phyloP scores from a whole-genome alignment of 2,888 invertebrate genomes.

The Helicoverpa assulta region DNA sequence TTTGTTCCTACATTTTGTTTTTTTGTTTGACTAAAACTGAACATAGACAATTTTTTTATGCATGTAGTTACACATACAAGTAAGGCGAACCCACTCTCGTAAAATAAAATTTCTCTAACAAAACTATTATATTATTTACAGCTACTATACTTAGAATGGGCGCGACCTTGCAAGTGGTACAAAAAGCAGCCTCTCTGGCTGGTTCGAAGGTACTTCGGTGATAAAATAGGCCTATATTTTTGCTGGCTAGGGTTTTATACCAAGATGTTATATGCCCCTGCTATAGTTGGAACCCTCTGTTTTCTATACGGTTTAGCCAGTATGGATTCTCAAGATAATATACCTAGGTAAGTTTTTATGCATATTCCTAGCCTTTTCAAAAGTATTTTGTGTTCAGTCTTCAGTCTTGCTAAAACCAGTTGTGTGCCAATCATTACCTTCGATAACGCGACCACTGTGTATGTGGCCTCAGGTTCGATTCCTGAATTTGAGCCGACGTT shows the following conservation, averaged over 20 bases:
- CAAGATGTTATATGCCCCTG: slow-evolving; percentile 96
- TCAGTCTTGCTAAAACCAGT: too few species aligned
- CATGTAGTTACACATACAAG: too few species aligned
- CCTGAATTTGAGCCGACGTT: too few species aligned
- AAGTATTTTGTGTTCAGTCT: not conserved
- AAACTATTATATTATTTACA: slow-evolving; percentile 75
- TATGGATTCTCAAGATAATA: slow-evolving; percentile 95
- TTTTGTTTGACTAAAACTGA: not conserved
- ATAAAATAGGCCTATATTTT: slow-evolving; percentile 97
- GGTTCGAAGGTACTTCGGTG: slow-evolving; percentile 96
- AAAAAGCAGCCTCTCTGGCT: slow-evolving; percentile 98
- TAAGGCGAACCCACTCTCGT: too few species aligned
- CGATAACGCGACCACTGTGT: too few species aligned
- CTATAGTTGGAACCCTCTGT: slow-evolving; percentile 95
- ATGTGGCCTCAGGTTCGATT: too few species aligned
- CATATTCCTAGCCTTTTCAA: not conserved
- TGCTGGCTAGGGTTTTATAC: slow-evolving; percentile 98
- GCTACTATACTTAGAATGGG: slow-evolving; percentile 98
- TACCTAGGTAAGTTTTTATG: slow-evolving; percentile 91
- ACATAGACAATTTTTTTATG: too few species aligned
- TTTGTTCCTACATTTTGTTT: too few species aligned
- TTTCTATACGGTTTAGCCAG: slow-evolving; percentile 96
- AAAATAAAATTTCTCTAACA: too few species aligned
- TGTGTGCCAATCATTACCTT: too few species aligned
- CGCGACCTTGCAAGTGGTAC: slow-evolving; percentile 96